Evolutionary conservation across 2,113 vertebrate species (phyloP).

Genomic region (Platanista minor): DNA sequence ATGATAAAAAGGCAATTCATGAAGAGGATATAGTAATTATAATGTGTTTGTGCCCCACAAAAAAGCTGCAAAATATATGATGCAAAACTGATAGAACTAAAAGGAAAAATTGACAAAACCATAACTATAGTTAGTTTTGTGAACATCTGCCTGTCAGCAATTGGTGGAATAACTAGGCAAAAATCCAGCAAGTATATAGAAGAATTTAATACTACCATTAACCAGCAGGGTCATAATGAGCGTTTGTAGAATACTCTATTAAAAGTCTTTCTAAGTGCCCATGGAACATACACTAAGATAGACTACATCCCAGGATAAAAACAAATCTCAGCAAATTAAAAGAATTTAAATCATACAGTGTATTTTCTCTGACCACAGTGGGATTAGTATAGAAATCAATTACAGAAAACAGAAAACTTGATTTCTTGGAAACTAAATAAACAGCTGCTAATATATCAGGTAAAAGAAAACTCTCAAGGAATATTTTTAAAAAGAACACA

Average conservation of each 20-base stretch:
- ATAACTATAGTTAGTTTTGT: background rate
- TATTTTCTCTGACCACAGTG: background rate
- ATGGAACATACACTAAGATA: background rate
- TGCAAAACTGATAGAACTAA: background rate
- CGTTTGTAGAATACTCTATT: background rate
- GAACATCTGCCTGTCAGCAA: background rate
- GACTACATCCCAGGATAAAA: background rate
- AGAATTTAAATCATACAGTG: background rate
- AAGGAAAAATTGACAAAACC: background rate
- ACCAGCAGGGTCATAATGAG: background rate
- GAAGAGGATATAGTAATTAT: background rate
- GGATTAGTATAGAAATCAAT: background rate
- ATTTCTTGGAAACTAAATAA: background rate
- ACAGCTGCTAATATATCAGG: background rate
- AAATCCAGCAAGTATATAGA: background rate
- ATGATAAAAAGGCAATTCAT: background rate
- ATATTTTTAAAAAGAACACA: background rate
- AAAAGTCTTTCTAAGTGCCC: background rate
- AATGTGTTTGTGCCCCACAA: background rate
- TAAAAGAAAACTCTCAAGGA: background rate
- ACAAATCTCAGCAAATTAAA: background rate
- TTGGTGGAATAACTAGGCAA: background rate
- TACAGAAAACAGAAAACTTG: background rate
- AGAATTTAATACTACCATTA: background rate
- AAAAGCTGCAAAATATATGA: background rate